These are phyloP conservation scores for Eupleurogrammus muticus DNA, from an alignment of 2,797 vertebrate genomes.

Conservation along the genomic window DNA sequence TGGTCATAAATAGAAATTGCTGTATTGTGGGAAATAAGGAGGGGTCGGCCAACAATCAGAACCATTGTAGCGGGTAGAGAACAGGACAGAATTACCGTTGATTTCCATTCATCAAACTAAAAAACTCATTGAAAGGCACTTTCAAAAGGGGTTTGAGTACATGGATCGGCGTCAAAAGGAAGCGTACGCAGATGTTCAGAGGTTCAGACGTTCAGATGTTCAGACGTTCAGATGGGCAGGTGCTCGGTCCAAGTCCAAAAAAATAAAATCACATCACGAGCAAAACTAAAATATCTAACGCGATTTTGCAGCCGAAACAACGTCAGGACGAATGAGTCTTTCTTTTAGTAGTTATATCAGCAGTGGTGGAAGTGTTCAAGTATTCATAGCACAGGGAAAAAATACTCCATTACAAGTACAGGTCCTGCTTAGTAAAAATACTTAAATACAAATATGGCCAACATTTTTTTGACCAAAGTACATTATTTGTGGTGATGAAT, in stretches of 20 bases:
- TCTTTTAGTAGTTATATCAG: neutral
- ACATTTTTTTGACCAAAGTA: too few species aligned
- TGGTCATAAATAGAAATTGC: conserved; percentile 60
- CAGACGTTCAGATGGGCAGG: conserved; percentile 51
- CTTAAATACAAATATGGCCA: too few species aligned
- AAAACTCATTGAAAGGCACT: conserved; percentile 78
- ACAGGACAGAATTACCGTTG: conserved; percentile 54
- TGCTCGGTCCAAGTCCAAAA: conserved; percentile 18
- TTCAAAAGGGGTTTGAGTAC: conserved; percentile 71
- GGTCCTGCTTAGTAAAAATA: too few species aligned
- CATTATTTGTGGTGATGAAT: too few species aligned
- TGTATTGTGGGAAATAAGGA: conserved; percentile 39
- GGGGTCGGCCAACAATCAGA: conserved; percentile 44
- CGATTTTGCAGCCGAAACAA: conserved; percentile 9
- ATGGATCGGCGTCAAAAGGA: conserved; percentile 47
- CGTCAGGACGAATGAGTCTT: neutral
- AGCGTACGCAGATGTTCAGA: conserved; percentile 49
- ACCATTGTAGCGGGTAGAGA: conserved; percentile 27
- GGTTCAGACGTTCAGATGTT: too few species aligned
- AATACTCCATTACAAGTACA: too few species aligned
- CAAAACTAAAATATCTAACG: conserved; percentile 1
- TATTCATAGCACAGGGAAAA: too few species aligned
- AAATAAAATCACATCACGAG: conserved; percentile 20
- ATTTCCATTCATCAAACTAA: conserved; percentile 59
- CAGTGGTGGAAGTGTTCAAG: too few species aligned